Base-by-base conservation (phyloP, 2,113 vertebrate species). In the Leptobrachium leishanense region DNA sequence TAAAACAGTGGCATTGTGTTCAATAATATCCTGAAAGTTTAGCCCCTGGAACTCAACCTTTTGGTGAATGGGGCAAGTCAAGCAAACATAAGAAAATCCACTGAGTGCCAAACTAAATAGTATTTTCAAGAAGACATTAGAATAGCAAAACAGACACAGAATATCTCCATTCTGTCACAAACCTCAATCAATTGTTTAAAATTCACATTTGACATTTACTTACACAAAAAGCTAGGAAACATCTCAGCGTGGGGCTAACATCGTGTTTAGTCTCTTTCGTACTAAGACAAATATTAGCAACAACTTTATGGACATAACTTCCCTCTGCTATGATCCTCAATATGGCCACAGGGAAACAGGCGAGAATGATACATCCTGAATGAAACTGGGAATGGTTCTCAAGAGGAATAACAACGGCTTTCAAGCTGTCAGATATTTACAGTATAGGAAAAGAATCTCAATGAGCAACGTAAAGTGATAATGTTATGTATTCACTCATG, bases 241-340 rank as follows among this genome's bases (percentile, higher is more conserved):
- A 6, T 59, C 78, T 42, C 71, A 74, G 65, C 72, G 12, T 68
- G 78, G 57, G 43, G 41, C 39, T 41, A 74, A 15, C 42, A 12
- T 68, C 31, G 31, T 81, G 65, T 81, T 74, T 74, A 50, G 64
- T 74, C 78, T 80, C 20, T 68, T 68, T n/a, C 53, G 57, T 50
- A 12, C 64, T 74, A 68, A 80, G 64, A 74, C 64, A 74, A 79
- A 74, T 50, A 68, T 59, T 62, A 74, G 65, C 11, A 74, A 68
- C 43, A 20, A 44, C 53, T 15, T 50, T 44, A 54, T 1, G 13
- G 2, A 41, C 31, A 68, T 67, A 74, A 68, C 64, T 50, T 81
- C 78, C 72, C 53, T 67, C 46, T 40, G 13, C 9, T 55, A 43
- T 72, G 69, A 40, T 10, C 4, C 50, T 53, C 53, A 74, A 53